Base-by-base conservation (phyloP, 2,888 invertebrate species). In the Fissipunctia ypsillon region DNA sequence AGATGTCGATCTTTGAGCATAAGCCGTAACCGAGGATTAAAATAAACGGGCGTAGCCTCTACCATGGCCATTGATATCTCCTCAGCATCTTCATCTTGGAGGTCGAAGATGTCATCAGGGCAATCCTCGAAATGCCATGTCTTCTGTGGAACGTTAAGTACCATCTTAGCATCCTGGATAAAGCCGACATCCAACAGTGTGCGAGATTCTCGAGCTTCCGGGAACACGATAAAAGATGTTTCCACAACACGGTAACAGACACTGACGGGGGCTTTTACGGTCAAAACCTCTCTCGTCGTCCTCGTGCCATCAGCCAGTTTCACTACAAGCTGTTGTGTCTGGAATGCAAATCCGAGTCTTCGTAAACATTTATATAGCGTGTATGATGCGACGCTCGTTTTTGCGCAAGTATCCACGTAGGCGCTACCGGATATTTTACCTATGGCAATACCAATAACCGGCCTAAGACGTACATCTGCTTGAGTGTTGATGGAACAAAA, bases 161-260 rank as follows among this genome's bases (percentile, higher is more conserved):
- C 68, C 54, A 83, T 78, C 54, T 64, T 59, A 12, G 81, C 80
- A 59, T 84, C 81, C 31, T 76, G 56, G 1, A 84, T 74, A 28
- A 80, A 81, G 25, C 77, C 80, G 6, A 83, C 60, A 14, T 81
- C 83, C 7, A 81, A 61, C 14, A 81, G 43, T 28, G 75, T 79
- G 22, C 75, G 73, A 22, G 69, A 54, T 50, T 76, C 76, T 22
- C 73, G 63, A 16, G 80, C 68, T 57, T 81, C 78, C 6, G 83
- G 83, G 31, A 81, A 76, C 12, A 84, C 59, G 4, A 80, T 56
- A 56, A 56, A 56, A 56, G 16, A 10, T 19, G 54, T 56, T 56
- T 28, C 28, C 19, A 56, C 69, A 22, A 81, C 60, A 14, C 76
- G 73, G 31, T 69, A 25, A 43, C 72, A 73, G 0, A 82, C 1